Evolutionary conservation across 2,113 vertebrate species (phyloP).

Genomic region (Ictalurus furcatus): DNA sequence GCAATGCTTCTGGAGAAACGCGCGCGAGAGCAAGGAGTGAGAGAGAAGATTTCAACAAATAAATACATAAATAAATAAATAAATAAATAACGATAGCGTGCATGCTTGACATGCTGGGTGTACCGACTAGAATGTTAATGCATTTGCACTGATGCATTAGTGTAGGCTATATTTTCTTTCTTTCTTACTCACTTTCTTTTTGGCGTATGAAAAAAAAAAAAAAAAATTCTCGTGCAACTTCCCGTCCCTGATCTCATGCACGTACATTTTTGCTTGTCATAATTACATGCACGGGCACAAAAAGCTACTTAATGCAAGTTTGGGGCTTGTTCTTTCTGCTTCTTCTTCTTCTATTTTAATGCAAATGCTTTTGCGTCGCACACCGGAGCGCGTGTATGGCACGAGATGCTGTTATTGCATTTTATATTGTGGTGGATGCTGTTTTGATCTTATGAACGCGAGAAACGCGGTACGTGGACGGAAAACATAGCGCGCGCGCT

Average conservation of each 20-base stretch:
- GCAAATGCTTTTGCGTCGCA: background rate
- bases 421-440: background rate
- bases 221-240: background rate
- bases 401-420: background rate
- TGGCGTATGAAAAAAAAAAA: background rate
- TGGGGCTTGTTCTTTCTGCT: background rate
- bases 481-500: constrained; percentile 39
- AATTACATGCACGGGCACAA: background rate
- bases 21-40: background rate
- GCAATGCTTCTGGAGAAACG: background rate
- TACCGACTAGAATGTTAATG: background rate
- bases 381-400: background rate
- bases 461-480: constrained; percentile 51
- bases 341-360: background rate
- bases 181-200: background rate
- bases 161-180: background rate
- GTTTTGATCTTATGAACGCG: constrained; percentile 12
- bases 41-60: background rate
- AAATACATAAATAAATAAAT: background rate
- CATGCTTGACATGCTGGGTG: background rate
- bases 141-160: background rate
- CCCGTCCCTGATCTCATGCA: background rate
- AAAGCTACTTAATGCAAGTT: constrained; percentile 19
- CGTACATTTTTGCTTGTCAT: background rate
- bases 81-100: background rate